phyloP scores from a whole-genome alignment of 2,888 invertebrate species.

The Sicus ferrugineus region DNA sequence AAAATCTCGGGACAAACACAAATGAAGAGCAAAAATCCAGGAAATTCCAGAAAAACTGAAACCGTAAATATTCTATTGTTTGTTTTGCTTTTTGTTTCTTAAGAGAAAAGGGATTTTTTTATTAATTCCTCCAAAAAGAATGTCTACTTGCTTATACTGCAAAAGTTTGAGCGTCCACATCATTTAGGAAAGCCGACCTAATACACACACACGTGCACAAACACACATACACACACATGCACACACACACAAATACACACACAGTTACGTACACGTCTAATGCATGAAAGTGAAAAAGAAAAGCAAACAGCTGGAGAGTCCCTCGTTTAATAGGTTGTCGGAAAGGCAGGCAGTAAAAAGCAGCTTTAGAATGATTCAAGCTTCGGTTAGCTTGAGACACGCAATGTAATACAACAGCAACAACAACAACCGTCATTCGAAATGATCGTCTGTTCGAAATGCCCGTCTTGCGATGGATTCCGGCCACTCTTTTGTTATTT shows the following conservation, averaged over 20 bases:
- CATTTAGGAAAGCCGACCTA: too few species aligned
- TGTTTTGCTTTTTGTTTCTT: too few species aligned
- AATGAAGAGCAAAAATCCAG: too few species aligned
- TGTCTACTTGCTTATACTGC: too few species aligned
- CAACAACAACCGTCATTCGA: not conserved
- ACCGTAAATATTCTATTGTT: too few species aligned
- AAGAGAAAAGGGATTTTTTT: too few species aligned
- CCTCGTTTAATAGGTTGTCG: not conserved
- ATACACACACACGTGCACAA: too few species aligned
- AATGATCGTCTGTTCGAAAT: not conserved
- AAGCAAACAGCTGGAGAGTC: not conserved
- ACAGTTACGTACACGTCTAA: too few species aligned
- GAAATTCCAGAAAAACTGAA: too few species aligned
- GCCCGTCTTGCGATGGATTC: not conserved
- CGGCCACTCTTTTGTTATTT: not conserved
- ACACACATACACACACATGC: not conserved
- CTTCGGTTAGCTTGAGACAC: constrained; percentile 8
- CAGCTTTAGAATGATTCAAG: not conserved
- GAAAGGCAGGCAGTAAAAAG: not conserved
- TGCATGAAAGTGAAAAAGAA: constrained; percentile 2
- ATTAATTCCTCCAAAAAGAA: too few species aligned
- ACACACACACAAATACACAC: not conserved
- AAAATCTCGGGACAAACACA: too few species aligned
- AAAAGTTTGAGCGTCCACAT: too few species aligned
- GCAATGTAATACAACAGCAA: constrained; percentile 4